These are phyloP conservation scores for Halictus rubicundus DNA, from an alignment of 1,140 invertebrate genomes.

Conservation along the genomic window DNA sequence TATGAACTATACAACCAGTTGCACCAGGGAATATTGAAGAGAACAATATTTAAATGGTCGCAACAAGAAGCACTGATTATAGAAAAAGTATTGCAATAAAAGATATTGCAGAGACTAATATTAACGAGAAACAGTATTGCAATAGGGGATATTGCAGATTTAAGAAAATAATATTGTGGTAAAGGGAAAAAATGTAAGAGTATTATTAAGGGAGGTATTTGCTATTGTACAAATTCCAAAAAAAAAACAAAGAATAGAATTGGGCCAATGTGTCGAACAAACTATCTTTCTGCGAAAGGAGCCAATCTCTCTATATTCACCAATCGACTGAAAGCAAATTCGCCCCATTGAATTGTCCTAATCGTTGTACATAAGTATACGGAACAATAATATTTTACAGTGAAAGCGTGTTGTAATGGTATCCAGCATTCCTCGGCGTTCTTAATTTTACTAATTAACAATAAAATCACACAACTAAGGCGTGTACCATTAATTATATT, in stretches of 20 bases:
- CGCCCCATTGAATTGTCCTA: background rate
- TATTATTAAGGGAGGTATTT: background rate
- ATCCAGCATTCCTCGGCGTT: conserved; percentile 55
- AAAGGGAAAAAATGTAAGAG: background rate
- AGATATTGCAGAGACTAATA: no score
- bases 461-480: conserved; percentile 40
- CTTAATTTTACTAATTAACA: conserved; percentile 54
- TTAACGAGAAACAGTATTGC: no score
- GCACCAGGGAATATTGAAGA: background rate
- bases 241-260: background rate
- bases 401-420: background rate
- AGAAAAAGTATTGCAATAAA: no score
- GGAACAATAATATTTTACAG: background rate
- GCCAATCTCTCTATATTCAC: no score
- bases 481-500: conserved; percentile 59
- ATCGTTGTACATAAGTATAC: background rate
- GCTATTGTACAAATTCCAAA: background rate
- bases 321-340: background rate
- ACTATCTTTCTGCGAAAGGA: background rate
- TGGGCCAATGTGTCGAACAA: background rate
- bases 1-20: background rate
- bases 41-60: background rate
- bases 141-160: no score
- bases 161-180: background rate
- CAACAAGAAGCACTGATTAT: background rate